Conservation (phyloP, 2,888 invertebrate genomes). For the Pimpla rufipes region DNA sequence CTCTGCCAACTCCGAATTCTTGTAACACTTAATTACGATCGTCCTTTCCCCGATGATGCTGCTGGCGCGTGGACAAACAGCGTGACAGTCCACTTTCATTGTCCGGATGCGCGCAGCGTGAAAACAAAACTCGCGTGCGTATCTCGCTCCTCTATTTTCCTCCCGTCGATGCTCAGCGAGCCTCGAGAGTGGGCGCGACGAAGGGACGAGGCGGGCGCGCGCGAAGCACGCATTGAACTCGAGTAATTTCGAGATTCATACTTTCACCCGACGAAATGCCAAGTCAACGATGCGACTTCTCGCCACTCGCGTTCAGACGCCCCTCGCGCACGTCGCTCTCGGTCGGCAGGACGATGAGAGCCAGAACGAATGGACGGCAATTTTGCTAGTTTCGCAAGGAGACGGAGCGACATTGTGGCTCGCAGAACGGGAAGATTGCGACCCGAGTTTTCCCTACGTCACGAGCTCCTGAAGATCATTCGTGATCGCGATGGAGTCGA, state of each 20-base stretch:
- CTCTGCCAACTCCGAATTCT: conserved; percentile 41
- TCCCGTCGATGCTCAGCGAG: conserved; percentile 11
- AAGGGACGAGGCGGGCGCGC: conserved; percentile 22
- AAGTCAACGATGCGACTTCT: conserved; percentile 30
- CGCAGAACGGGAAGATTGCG: neutral
- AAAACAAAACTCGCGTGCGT: conserved; percentile 61
- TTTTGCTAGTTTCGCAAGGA: conserved; percentile 3
- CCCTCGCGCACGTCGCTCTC: too few species aligned
- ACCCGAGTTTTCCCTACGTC: conserved; percentile 34
- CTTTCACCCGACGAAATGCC: conserved; percentile 63
- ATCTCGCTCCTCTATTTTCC: conserved; percentile 36
- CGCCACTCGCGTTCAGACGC: neutral
- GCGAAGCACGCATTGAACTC: conserved; percentile 53
- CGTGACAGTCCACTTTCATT: conserved; percentile 66
- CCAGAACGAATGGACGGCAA: neutral
- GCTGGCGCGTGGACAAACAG: conserved; percentile 36
- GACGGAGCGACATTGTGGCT: neutral
- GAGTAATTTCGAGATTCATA: conserved; percentile 59
- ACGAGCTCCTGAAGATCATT: conserved; percentile 34
- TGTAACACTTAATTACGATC: conserved; percentile 53
- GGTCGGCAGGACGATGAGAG: too few species aligned
- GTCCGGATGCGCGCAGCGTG: conserved; percentile 65
- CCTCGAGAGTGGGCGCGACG: neutral
- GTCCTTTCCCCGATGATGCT: conserved; percentile 16
- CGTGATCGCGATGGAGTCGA: conserved; percentile 33